Percentiles rank a stretch among this genome's conserved stretches.
These are phyloP conservation scores for Drosophila sechellia DNA, from an alignment of 1,140 invertebrate genomes.

Conservation along the genomic window DNA sequence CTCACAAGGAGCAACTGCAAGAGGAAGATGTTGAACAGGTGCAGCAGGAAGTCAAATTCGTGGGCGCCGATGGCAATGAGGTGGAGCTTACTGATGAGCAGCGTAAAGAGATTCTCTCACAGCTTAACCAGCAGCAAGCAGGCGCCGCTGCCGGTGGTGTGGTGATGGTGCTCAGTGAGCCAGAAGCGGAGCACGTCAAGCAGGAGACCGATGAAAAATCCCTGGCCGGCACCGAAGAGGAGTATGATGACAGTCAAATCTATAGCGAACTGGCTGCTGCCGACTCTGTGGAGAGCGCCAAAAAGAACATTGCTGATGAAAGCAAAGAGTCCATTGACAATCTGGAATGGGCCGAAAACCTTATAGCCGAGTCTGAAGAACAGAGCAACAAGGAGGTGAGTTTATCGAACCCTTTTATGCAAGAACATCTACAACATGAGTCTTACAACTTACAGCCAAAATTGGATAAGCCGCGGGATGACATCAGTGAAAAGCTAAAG, in stretches of 20 bases:
- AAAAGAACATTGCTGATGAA: slow-evolving; percentile 65
- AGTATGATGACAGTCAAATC: slow-evolving; percentile 78
- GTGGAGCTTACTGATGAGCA: slow-evolving; percentile 80
- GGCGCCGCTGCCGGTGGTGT: slow-evolving; percentile 74
- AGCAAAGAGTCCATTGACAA: slow-evolving; percentile 79
- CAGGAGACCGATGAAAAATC: slow-evolving; percentile 58
- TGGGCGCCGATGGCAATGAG: slow-evolving; percentile 80
- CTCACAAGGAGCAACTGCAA: slow-evolving; percentile 60
- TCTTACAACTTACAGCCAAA: slow-evolving; percentile 47
- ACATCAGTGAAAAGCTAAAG: slow-evolving; percentile 79
- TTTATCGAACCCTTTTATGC: not conserved
- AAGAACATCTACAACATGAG: not conserved
- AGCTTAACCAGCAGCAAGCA: slow-evolving; percentile 78
- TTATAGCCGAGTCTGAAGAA: slow-evolving; percentile 69
- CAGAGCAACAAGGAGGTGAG: slow-evolving; percentile 72
- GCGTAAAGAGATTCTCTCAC: slow-evolving; percentile 80
- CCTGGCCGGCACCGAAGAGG: slow-evolving; percentile 61
- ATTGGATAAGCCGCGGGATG: slow-evolving; percentile 64
- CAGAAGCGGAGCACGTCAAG: slow-evolving; percentile 47
- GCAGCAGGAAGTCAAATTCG: slow-evolving; percentile 75
- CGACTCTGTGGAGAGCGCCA: slow-evolving; percentile 54
- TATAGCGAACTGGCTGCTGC: slow-evolving; percentile 66
- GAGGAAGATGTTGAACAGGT: slow-evolving; percentile 63
- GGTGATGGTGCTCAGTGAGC: slow-evolving; percentile 82
- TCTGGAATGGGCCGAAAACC: slow-evolving; percentile 80